Evolutionary conservation across 1,140 invertebrate species (phyloP).

Genomic region (Cyphomyrmex costatus): DNA sequence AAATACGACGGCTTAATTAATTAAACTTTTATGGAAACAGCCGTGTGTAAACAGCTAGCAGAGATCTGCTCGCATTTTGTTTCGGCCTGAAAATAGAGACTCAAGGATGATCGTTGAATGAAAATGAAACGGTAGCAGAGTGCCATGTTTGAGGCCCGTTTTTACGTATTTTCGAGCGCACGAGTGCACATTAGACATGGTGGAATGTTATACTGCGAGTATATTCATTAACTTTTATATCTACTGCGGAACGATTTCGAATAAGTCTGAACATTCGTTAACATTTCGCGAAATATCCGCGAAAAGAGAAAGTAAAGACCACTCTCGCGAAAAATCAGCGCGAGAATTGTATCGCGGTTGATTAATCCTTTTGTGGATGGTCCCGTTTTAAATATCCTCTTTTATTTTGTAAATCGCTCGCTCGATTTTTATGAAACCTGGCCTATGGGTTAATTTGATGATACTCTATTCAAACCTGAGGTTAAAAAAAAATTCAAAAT

Average conservation of each 20-base stretch:
- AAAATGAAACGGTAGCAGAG: slow-evolving; percentile 8
- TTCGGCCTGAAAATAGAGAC: not conserved
- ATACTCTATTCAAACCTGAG: too few relatives aligned
- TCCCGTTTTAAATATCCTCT: too few relatives aligned
- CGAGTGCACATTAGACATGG: not conserved
- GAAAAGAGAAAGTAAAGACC: not conserved
- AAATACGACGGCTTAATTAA: slow-evolving; percentile 55
- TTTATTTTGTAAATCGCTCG: too few relatives aligned
- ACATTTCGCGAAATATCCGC: not conserved
- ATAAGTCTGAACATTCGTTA: not conserved
- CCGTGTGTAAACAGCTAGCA: not conserved
- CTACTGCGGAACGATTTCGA: not conserved
- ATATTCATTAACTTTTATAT: not conserved
- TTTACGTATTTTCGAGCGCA: slow-evolving; percentile 22
- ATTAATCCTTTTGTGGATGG: not conserved
- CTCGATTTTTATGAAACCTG: too few relatives aligned
- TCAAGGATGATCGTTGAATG: not conserved
- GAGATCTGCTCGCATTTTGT: slow-evolving; percentile 7
- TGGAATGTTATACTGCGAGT: not conserved
- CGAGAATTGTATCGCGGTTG: not conserved
- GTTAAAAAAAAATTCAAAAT: too few relatives aligned
- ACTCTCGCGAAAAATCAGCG: not conserved
- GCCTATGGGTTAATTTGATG: too few relatives aligned
- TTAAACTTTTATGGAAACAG: slow-evolving; percentile 38
- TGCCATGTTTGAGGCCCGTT: not conserved